Evolutionary conservation across 1,140 invertebrate genomes (phyloP).

Genomic region (Drosophila erecta): DNA sequence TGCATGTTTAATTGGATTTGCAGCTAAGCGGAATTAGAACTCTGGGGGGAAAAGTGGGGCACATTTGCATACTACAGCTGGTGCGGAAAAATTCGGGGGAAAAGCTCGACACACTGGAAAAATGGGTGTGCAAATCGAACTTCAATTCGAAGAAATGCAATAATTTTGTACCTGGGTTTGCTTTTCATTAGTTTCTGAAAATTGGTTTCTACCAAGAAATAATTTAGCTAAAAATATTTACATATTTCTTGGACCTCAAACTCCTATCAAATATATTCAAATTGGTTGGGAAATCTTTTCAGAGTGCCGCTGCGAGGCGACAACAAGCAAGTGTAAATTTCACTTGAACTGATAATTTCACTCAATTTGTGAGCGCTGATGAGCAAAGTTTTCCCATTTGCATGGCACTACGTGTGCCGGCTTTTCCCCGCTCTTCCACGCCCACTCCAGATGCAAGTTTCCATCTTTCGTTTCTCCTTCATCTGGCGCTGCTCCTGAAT

Average conservation of each 20-base stretch:
- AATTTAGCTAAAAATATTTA: not conserved
- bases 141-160: no score
- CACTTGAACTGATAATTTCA: slow-evolving; percentile 83
- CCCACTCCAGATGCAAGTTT: slow-evolving; percentile 38
- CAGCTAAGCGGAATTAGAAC: slow-evolving; percentile 50
- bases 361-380: slow-evolving; percentile 82
- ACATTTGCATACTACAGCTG: slow-evolving; percentile 15
- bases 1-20: slow-evolving; percentile 70
- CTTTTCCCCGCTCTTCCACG: not conserved
- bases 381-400: slow-evolving; percentile 83
- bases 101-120: not conserved
- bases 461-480: slow-evolving; percentile 29
- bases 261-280: no score
- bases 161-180: no score
- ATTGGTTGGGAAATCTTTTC: not conserved
- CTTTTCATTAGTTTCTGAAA: no score
- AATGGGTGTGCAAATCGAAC: not conserved
- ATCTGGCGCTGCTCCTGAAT: slow-evolving; percentile 29
- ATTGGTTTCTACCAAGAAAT: not conserved
- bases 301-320: slow-evolving; percentile 32
- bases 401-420: slow-evolving; percentile 72
- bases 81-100: not conserved
- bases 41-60: slow-evolving; percentile 1
- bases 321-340: slow-evolving; percentile 80
- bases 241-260: not conserved